phyloP scores from a whole-genome alignment of 2,888 invertebrate species.

The Polydrusus pterygomalis region DNA sequence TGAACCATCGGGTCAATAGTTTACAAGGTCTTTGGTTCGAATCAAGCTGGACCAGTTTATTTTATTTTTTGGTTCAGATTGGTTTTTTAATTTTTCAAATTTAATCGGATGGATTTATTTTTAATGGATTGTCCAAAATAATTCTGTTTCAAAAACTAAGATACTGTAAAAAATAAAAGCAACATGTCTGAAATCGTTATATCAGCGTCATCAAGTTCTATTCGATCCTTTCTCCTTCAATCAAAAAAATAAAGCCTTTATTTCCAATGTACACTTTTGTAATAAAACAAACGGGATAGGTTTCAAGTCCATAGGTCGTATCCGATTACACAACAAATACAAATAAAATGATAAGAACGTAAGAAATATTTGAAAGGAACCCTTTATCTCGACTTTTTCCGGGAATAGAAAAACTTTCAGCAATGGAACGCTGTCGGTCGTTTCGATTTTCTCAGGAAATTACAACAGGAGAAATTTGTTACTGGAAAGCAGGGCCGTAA shows the following conservation, averaged over 20 bases:
- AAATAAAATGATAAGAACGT: slow-evolving; percentile 4
- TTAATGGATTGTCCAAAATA: no score
- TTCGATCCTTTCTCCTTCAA: background rate
- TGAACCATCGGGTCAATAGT: no score
- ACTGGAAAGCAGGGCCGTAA: no score
- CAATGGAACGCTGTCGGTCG: slow-evolving; percentile 1
- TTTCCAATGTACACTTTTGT: background rate
- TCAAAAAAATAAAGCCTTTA: slow-evolving; percentile 3
- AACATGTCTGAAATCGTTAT: no score
- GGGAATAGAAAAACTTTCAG: background rate
- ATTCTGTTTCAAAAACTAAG: no score
- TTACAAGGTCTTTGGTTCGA: no score
- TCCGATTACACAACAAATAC: slow-evolving; percentile 15
- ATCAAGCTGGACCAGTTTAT: no score
- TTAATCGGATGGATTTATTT: no score
- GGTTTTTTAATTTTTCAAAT: no score
- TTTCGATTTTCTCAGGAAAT: slow-evolving; percentile 11
- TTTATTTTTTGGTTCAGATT: no score
- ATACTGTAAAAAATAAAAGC: background rate
- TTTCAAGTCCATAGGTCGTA: slow-evolving; percentile 11
- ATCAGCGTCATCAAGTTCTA: background rate
- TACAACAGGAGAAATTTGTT: background rate
- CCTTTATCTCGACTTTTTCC: background rate
- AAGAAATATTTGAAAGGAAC: background rate
- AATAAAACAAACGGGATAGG: slow-evolving; percentile 8